Base-by-base conservation (phyloP, 2,888 invertebrate species). In the Aphelenchoides bicaudatus region DNA sequence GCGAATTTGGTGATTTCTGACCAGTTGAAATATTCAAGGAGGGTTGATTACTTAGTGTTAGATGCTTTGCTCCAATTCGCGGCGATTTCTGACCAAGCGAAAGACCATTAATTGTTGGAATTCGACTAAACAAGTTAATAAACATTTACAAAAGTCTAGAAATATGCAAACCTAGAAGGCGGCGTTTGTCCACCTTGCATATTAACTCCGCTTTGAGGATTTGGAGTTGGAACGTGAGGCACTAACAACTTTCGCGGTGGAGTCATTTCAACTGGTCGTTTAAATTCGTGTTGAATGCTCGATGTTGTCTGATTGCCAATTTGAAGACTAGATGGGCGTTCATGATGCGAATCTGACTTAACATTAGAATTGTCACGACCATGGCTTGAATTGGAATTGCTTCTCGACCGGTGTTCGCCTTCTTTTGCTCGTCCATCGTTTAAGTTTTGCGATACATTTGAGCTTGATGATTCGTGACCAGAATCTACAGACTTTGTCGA, bases 391-490 rank as follows among this genome's bases (percentile, higher is more conserved):
- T n/a, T n/a, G n/a, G n/a, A n/a, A n/a, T 34, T n/a, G 10, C 34
- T 34, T 34, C 34, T n/a, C 10, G 10, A 34, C 34, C n/a, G 10
- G 34, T 10, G 34, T 25, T 43, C 23, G 25, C 43, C 23, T 8
- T 21, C 43, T n/a, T 19, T 21, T 43, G 10, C n/a, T 43, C n/a
- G 8, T 19, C 43, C 21, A 6, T 43, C 6, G 43, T 8, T n/a
- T 43, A 19, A 6, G 10, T 43, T n/a, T n/a, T n/a, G n/a, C n/a
- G n/a, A n/a, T n/a, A n/a, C n/a, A n/a, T n/a, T n/a, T n/a, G n/a
- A n/a, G n/a, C n/a, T n/a, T n/a, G n/a, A n/a, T n/a, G 61, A 61
- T 29, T 61, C 62, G 23, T 47, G 58, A 1, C 62, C 61, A n/a
- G 62, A 62, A 58, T 62, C 56, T 28, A 37, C 39, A 5, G 62